These are phyloP conservation scores for Aptenodytes patagonicus DNA, from an alignment of 2,113 vertebrate species.

Conservation along the genomic window DNA sequence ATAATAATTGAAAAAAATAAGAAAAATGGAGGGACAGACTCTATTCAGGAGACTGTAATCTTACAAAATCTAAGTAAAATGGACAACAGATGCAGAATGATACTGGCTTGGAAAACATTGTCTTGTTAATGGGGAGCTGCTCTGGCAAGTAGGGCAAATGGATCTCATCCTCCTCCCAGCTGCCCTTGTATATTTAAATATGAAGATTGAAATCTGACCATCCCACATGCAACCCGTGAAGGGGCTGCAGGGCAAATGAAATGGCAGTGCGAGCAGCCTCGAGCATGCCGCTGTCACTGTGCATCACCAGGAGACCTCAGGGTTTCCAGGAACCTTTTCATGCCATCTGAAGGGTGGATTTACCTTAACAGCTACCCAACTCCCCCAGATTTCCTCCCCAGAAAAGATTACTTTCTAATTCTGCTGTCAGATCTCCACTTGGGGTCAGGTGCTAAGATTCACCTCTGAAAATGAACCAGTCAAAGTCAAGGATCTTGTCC, in stretches of 20 bases:
- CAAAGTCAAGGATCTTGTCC: not conserved
- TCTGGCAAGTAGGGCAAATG: not conserved
- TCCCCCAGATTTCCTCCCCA: not conserved
- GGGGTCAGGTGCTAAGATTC: not conserved
- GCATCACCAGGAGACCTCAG: not conserved
- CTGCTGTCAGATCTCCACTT: not conserved
- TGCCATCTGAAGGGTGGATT: not conserved
- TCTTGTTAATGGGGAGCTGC: not conserved
- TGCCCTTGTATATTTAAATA: not conserved
- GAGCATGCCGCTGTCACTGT: rapidly evolving
- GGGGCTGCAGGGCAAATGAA: not conserved
- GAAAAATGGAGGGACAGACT: not conserved
- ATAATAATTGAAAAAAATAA: not conserved
- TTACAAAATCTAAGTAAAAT: not conserved
- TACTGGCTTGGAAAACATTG: not conserved
- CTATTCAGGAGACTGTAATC: not conserved
- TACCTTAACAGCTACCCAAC: not conserved
- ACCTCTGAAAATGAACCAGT: not conserved
- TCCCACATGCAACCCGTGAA: rapidly evolving
- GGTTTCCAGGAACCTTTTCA: not conserved
- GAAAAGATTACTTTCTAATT: not conserved
- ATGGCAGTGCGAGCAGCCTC: rapidly evolving
- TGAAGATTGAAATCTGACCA: not conserved
- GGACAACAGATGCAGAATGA: not conserved
- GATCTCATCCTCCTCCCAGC: not conserved